Conservation (phyloP, 2,888 invertebrate species). For the Pammene aurita region DNA sequence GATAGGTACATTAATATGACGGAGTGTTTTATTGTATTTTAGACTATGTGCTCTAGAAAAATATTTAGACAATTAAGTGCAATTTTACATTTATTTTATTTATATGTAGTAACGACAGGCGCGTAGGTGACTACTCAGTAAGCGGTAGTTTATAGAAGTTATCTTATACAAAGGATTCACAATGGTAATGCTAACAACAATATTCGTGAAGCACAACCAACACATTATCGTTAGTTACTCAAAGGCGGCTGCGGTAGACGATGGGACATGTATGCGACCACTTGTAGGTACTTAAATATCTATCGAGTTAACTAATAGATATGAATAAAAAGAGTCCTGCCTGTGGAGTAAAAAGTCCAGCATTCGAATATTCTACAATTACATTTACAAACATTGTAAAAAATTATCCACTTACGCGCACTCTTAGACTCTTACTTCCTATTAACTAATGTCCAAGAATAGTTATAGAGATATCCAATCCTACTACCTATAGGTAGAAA, state of each 20-base stretch:
- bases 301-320: conserved; percentile 58
- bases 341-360: conserved; percentile 75
- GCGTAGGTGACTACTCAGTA: conserved; percentile 13
- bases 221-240: conserved; percentile 42
- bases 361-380: conserved; percentile 51
- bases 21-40: conserved; percentile 34
- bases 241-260: conserved; percentile 41
- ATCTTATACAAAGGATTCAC: conserved; percentile 3
- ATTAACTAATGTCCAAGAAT: conserved; percentile 44
- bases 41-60: conserved; percentile 37
- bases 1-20: conserved; percentile 31
- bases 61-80: conserved; percentile 34
- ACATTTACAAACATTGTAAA: conserved; percentile 60
- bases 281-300: conserved; percentile 52
- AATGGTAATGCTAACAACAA: conserved; percentile 44
- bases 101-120: conserved; percentile 33
- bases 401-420: conserved; percentile 54
- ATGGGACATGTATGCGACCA: conserved; percentile 27
- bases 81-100: conserved; percentile 25
- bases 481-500: conserved; percentile 27
- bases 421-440: conserved; percentile 36
- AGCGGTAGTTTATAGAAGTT: conserved; percentile 13
- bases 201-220: conserved; percentile 51
- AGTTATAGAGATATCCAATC: conserved; percentile 34
- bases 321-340: conserved; percentile 57